Percentiles rank a stretch among this genome's conserved stretches.
These are phyloP conservation scores for Empis livida DNA, from an alignment of 2,888 invertebrate genomes.

Conservation along the genomic window DNA sequence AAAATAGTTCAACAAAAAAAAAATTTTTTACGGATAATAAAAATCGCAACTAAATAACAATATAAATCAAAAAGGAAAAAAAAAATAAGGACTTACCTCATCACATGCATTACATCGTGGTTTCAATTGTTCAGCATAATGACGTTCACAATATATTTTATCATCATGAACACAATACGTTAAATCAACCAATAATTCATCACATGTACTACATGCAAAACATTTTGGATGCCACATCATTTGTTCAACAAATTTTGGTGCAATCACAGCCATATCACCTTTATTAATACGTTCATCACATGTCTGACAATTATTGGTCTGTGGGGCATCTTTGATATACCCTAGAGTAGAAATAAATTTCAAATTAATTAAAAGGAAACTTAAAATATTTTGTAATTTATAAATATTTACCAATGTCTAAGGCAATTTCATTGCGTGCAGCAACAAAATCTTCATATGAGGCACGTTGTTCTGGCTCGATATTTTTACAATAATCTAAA, in stretches of 20 bases:
- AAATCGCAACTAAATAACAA: background rate
- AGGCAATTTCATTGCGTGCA: constrained; percentile 85
- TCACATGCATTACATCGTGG: constrained; percentile 95
- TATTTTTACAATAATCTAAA: constrained; percentile 73
- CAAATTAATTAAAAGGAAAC: background rate
- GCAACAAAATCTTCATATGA: constrained; percentile 91
- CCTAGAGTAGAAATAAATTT: constrained; percentile 33
- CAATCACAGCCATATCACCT: constrained; percentile 73
- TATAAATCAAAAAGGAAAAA: background rate
- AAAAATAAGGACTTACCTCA: constrained; percentile 62
- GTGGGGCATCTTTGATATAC: constrained; percentile 48
- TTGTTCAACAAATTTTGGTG: constrained; percentile 66
- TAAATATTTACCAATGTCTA: constrained; percentile 70
- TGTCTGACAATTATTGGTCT: constrained; percentile 58
- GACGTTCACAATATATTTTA: constrained; percentile 80
- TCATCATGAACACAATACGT: constrained; percentile 89
- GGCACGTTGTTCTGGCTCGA: constrained; percentile 60
- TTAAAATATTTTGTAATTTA: background rate
- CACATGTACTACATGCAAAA: constrained; percentile 79
- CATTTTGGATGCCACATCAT: constrained; percentile 85
- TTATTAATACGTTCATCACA: constrained; percentile 68
- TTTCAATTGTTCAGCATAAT: constrained; percentile 92
- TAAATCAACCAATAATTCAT: constrained; percentile 88
- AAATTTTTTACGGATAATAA: too few species aligned
- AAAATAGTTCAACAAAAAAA: too few species aligned